A percentile compares a stretch with the other conserved stretches of the same genome.
Evolutionary conservation across 2,797 vertebrate species (phyloP).

Genomic region (Manis javanica): DNA sequence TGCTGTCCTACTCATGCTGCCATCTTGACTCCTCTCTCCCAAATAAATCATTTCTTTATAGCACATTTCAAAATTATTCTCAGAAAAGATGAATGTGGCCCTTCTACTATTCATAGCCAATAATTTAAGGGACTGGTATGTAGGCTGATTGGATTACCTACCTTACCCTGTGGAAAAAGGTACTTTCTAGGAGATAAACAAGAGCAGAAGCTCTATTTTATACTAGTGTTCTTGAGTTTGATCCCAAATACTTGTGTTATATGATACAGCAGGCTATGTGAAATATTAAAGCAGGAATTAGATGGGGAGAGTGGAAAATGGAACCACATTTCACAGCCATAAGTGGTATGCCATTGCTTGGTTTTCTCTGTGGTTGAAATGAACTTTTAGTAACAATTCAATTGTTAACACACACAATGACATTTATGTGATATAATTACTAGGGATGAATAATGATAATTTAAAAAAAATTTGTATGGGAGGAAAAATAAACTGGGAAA

Average conservation of each 20-base stretch:
- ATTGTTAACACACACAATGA: neutral
- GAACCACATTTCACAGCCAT: neutral
- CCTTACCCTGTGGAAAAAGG: neutral
- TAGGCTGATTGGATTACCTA: neutral
- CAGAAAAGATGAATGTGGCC: conserved; percentile 18
- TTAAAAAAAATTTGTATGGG: neutral
- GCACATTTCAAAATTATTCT: conserved; percentile 24
- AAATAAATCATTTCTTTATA: neutral
- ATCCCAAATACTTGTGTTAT: neutral
- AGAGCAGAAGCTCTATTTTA: conserved; percentile 17
- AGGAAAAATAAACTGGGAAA: neutral
- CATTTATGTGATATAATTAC: conserved; percentile 1
- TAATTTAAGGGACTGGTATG: neutral
- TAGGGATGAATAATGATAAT: neutral
- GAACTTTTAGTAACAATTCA: conserved; percentile 4
- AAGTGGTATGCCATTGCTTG: neutral
- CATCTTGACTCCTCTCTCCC: too few relatives aligned
- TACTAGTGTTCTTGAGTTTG: neutral
- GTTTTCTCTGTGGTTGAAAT: neutral
- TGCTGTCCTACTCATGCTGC: too few relatives aligned
- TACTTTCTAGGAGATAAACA: neutral
- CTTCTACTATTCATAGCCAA: neutral
- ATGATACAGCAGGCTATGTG: neutral
- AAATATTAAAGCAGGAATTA: conserved; percentile 33
- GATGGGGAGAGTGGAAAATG: neutral